Percentiles rank a stretch among this genome's conserved stretches.
These are phyloP conservation scores for Hydrotaea cyrtoneurina DNA, from an alignment of 2,888 invertebrate species.

Conservation along the genomic window DNA sequence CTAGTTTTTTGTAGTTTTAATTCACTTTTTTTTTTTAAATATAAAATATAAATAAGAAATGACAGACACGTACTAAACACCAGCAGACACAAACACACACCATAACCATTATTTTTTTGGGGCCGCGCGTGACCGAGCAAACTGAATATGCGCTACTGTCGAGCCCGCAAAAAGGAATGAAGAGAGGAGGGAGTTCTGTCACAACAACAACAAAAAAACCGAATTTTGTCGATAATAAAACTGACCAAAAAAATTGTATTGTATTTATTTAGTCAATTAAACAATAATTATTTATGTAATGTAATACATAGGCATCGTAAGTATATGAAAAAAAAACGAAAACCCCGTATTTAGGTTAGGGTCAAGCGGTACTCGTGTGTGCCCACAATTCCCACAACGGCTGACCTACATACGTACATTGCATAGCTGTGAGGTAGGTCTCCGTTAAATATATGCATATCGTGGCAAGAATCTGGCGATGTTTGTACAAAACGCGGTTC, in stretches of 20 bases:
- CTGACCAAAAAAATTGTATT: constrained; percentile 33
- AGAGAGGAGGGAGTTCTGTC: constrained; percentile 1
- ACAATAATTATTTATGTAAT: constrained; percentile 56
- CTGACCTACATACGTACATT: constrained; percentile 36
- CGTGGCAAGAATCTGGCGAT: neutral
- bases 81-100: neutral
- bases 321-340: constrained; percentile 11
- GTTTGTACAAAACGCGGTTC: neutral
- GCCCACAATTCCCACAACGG: constrained; percentile 1
- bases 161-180: too few species aligned
- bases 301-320: neutral
- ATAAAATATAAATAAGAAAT: constrained; percentile 26
- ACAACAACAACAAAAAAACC: neutral
- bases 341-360: constrained; percentile 56
- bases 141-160: constrained; percentile 8
- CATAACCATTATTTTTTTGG: constrained; percentile 52
- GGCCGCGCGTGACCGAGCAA: constrained; percentile 54
- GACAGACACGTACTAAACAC: constrained; percentile 50
- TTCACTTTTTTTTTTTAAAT: neutral
- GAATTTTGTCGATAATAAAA: constrained; percentile 51
- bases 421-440: constrained; percentile 21
- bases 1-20: neutral
- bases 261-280: constrained; percentile 27
- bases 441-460: constrained; percentile 1
- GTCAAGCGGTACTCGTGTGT: constrained; percentile 38